Evolutionary conservation across 2,113 vertebrate genomes (phyloP).

Genomic region (Sterna hirundo): DNA sequence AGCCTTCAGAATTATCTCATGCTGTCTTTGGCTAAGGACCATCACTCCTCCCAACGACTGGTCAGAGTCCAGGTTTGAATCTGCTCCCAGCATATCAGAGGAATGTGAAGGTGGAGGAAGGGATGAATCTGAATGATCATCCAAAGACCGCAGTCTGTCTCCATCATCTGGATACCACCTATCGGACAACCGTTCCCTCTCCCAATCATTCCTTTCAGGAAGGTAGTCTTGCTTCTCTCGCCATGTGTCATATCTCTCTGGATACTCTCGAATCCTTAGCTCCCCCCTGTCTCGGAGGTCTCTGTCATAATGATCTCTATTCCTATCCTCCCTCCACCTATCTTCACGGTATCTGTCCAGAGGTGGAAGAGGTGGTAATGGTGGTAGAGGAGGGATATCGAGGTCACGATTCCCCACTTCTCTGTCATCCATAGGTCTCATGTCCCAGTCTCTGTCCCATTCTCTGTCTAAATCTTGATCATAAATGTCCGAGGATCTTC

Average conservation of each 20-base stretch:
- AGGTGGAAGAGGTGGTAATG: slow-evolving; percentile 81
- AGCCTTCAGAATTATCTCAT: slow-evolving; percentile 98
- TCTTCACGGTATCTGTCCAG: slow-evolving; percentile 86
- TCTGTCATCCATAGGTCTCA: slow-evolving; percentile 81
- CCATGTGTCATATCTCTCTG: slow-evolving; percentile 79
- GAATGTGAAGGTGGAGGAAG: slow-evolving; percentile 67
- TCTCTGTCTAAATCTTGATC: slow-evolving; percentile 80
- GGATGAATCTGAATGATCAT: slow-evolving; percentile 69
- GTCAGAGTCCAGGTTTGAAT: slow-evolving; percentile 76
- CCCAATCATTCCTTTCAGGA: slow-evolving; percentile 83
- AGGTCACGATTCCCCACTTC: slow-evolving; percentile 80
- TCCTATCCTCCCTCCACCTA: slow-evolving; percentile 84
- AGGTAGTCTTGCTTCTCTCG: slow-evolving; percentile 80
- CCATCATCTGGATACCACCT: slow-evolving; percentile 78
- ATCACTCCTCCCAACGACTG: slow-evolving; percentile 82
- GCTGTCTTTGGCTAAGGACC: slow-evolving; percentile 96
- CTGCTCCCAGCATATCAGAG: slow-evolving; percentile 75
- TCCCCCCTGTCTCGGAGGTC: slow-evolving; percentile 83
- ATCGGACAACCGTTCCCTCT: slow-evolving; percentile 79
- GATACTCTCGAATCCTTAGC: slow-evolving; percentile 85
- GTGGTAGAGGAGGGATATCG: slow-evolving; percentile 80
- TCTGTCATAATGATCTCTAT: slow-evolving; percentile 84
- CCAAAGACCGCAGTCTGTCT: slow-evolving; percentile 77
- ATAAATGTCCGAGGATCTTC: slow-evolving; percentile 79
- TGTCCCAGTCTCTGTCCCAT: slow-evolving; percentile 80